Evolutionary conservation across 2,888 invertebrate genomes (phyloP).

Genomic region (Hirtodrosophila confusa): DNA sequence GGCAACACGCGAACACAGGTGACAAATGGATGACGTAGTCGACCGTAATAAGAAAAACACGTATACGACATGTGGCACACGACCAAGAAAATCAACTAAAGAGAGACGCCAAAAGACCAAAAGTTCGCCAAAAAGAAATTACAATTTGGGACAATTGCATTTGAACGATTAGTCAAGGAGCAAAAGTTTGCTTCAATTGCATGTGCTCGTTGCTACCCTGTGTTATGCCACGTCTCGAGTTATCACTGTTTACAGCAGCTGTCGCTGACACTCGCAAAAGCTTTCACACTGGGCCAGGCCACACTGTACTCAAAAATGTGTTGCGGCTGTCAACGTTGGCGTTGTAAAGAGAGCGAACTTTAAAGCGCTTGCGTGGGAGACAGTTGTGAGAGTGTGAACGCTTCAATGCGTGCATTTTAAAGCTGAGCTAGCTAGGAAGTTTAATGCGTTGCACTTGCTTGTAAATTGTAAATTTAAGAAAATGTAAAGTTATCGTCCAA

Average conservation of each 20-base stretch:
- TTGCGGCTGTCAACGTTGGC: conserved; percentile 61
- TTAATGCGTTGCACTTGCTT: conserved; percentile 51
- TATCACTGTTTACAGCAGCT: conserved; percentile 68
- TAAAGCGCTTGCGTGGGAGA: conserved; percentile 38
- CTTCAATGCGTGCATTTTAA: conserved; percentile 44
- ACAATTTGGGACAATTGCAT: conserved; percentile 60
- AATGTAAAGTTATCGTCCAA: conserved; percentile 9
- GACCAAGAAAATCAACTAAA: conserved; percentile 42
- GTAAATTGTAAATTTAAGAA: background rate
- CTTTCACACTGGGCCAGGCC: conserved; percentile 23
- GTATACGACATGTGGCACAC: conserved; percentile 74
- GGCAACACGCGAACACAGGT: conserved; percentile 47
- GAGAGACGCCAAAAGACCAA: conserved; percentile 28
- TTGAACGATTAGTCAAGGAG: conserved; percentile 18
- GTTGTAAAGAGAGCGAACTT: conserved; percentile 28
- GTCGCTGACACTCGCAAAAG: conserved; percentile 41
- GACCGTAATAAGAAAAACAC: conserved; percentile 65
- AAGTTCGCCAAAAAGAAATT: conserved; percentile 25
- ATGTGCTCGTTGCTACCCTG: conserved; percentile 23
- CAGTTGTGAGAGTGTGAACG: background rate
- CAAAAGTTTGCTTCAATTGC: conserved; percentile 34
- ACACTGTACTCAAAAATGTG: conserved; percentile 66
- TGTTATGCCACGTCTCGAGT: background rate
- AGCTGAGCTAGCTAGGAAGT: conserved; percentile 49
- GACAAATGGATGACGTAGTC: conserved; percentile 71